phyloP scores from a whole-genome alignment of 2,888 invertebrate genomes.

The Nymphalis urticae region DNA sequence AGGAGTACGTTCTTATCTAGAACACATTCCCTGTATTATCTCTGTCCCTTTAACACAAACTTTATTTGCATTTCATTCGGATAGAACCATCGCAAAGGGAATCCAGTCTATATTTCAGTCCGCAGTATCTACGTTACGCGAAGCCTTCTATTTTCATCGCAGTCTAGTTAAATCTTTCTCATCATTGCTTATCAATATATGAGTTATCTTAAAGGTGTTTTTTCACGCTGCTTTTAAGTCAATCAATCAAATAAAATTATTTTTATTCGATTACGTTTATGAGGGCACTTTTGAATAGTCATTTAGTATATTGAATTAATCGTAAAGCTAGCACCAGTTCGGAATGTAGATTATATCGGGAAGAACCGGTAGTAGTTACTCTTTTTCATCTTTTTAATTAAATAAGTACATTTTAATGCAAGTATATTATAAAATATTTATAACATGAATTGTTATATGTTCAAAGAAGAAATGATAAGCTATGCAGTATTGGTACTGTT shows the following conservation, averaged over 20 bases:
- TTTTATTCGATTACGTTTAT: too few species aligned
- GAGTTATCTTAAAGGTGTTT: background rate
- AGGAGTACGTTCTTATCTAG: background rate
- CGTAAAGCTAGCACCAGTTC: background rate
- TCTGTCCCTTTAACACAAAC: background rate
- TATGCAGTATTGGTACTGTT: too few species aligned
- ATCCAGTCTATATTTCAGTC: background rate
- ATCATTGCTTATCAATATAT: background rate
- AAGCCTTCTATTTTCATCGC: background rate
- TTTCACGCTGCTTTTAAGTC: background rate
- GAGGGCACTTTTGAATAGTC: too few species aligned
- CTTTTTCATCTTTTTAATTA: too few species aligned
- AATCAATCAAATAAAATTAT: too few species aligned
- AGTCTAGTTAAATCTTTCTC: background rate
- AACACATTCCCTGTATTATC: background rate
- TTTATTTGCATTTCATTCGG: constrained; percentile 2
- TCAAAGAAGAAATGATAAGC: too few species aligned
- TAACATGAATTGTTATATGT: too few species aligned
- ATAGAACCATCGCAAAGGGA: background rate
- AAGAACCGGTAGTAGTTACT: too few species aligned
- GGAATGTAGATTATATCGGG: too few species aligned
- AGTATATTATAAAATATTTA: too few species aligned
- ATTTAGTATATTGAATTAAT: background rate
- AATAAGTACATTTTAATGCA: too few species aligned
- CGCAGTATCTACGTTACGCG: background rate